A percentile compares a stretch with the other conserved stretches of the same genome.
Conservation (phyloP, 2,113 vertebrate genomes). For the Cynocephalus volans region DNA sequence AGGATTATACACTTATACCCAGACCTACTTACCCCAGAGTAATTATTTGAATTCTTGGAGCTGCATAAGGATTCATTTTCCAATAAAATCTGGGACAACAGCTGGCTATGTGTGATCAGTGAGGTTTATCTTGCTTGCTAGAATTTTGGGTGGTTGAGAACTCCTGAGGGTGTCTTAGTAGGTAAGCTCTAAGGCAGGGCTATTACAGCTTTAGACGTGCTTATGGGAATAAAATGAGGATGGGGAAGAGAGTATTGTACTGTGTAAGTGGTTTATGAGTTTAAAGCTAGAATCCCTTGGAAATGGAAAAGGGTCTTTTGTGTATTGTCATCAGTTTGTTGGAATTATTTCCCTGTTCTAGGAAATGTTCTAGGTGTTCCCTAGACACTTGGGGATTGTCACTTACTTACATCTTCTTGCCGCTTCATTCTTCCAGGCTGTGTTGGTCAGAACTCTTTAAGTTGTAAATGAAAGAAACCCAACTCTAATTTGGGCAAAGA, state of each 20-base stretch:
- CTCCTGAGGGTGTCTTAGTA: not conserved
- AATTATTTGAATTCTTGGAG: constrained; percentile 60
- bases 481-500: constrained; percentile 2
- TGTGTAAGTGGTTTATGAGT: not conserved
- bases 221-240: constrained; percentile 41
- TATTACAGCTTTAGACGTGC: not conserved
- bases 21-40: constrained; percentile 1
- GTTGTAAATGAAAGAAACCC: constrained; percentile 24
- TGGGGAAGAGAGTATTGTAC: not conserved
- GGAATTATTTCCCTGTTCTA: constrained; percentile 46
- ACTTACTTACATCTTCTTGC: not conserved
- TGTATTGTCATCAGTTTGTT: constrained; percentile 57
- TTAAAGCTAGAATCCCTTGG: constrained; percentile 39
- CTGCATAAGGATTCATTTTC: constrained; percentile 6
- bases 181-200: not conserved
- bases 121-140: not conserved
- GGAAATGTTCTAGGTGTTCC: constrained; percentile 40
- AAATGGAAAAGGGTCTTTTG: not conserved
- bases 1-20: not conserved
- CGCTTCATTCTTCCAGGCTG: not conserved
- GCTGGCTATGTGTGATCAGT: constrained; percentile 9
- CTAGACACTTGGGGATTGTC: not conserved
- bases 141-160: constrained; percentile 58
- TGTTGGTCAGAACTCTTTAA: not conserved
- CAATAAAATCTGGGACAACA: constrained; percentile 27